Evolutionary conservation across 2,797 vertebrate genomes (phyloP), one percentile per base, ranked within the genome.

Genomic region (Benthosema pterotum): DNA sequence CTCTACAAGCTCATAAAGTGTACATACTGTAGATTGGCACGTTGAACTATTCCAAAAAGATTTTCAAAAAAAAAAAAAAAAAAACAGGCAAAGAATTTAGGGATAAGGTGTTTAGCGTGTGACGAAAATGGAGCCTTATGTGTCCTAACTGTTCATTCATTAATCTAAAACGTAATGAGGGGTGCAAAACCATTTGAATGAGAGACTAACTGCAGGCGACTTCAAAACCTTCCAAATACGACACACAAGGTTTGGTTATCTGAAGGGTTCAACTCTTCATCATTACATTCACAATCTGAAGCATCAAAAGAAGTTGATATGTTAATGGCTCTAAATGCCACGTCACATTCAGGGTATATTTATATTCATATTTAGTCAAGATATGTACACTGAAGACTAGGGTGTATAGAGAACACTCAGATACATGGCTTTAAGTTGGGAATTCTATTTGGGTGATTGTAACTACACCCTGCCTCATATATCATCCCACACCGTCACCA

Each of bases 221-320:
- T 49, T 18, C 11, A 17, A 49, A 49, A 49, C 17, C 8, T 60
- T 42, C 51, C 15, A 69, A 5, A 18, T 14, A 5, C 3, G 8
- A 59, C 6, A 11, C 42, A 48, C 22, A 18, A 12, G 55, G 14
- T 42, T 47, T 60, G 28, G 28, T 58, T 72, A 14, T 54, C 42
- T 60, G 14, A 64, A 57, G 55, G 63, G 45, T 38, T 42, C 9
- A 15, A 9, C 22, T 45, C 14, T 50, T 49, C 19, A 48, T 68
- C n/a, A 38, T 72, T 55, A 3, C 43, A 52, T 57, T 66, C 51
- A n/a, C 68, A 43, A 22, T 66, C 9, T 54, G 42, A 75, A 18
- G 22, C 60, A 59, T 63, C 50, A 51, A 67, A 71, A 78, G 76
- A 72, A 67, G 32, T 42, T 57, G 59, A 45, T 46, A 38, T 38